Evolutionary conservation across 2,797 vertebrate genomes (phyloP).

Genomic region (Propithecus deckenii): DNA sequence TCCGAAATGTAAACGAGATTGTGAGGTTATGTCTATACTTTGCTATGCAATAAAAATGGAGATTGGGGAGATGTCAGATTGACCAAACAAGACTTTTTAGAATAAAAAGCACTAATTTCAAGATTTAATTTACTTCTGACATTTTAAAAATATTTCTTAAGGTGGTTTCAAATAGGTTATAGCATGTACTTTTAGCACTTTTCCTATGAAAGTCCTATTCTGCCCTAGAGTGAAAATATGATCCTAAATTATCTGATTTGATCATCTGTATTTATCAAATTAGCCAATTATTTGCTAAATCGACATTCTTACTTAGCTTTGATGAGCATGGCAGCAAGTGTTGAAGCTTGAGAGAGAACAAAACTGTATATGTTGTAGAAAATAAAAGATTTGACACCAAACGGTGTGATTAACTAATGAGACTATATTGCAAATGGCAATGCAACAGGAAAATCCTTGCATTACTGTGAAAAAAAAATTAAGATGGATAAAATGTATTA

Average conservation of each 20-base stretch:
- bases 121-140: background rate
- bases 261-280: background rate
- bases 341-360: background rate
- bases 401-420: conserved; percentile 47
- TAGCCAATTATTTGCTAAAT: conserved; percentile 26
- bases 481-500: conserved; percentile 69
- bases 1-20: background rate
- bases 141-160: background rate
- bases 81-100: background rate
- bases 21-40: background rate
- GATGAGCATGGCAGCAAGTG: background rate
- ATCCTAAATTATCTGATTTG: background rate
- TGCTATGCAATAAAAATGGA: background rate
- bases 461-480: conserved; percentile 53
- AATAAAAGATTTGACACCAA: conserved; percentile 42
- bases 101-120: background rate
- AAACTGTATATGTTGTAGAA: background rate
- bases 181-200: background rate
- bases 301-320: background rate
- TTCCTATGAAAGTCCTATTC: background rate
- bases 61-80: background rate
- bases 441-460: conserved; percentile 46
- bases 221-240: conserved; percentile 20
- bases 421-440: conserved; percentile 14
- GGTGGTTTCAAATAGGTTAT: background rate